Evolutionary conservation across 2,888 invertebrate genomes (phyloP), one percentile per base, ranked within the genome.

Genomic region (Homarus gammarus): DNA sequence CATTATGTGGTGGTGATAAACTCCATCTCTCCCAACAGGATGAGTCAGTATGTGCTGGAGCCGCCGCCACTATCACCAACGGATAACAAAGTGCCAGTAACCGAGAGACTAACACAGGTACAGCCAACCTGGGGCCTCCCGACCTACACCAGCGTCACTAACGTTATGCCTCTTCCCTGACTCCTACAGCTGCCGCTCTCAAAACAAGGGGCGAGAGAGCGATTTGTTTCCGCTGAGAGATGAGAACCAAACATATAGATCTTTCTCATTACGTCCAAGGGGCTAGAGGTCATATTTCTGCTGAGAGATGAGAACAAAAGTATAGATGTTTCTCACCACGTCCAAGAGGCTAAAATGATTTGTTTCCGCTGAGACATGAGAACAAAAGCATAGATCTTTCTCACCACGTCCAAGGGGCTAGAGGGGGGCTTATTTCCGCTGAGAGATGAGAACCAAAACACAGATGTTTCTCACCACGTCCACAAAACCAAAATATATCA

Each of bases 31-130:
- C 61, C 38, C 40, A 3, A 0, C 81, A 87, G 87, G 64, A 36
- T 72, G 18, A 73, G 87, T 27, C 81, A 87, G 33, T 87, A 72
- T 56, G 70, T 78, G n/a, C 56, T 72, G 72, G 87, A 87, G 44
- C n/a, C n/a, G 78, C 87, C 87, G 10, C 81, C 87, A 8, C 10
- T 87, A 8, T 73, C 87, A 36, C 83, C 82, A n/a, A 56, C 51
- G 27, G 87, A 87, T 64, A 77, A 75, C 36, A 87, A 87, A 75
- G 86, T 90, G 22, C 90, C 90, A 10, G 90, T 78, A n/a, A 90
- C 87, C n/a, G 87, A 90, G 73, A 36, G 82, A 15, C 77, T 90
- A 73, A 90, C 87, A 33, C 78, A 86, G 22, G 90, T 90, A 38
- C 90, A 90, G 44, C 90, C 90, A 1, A 40, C 77, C 5, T 87